Base-by-base conservation (phyloP, 2,888 invertebrate species). In the Cryptocheilus praepositus region DNA sequence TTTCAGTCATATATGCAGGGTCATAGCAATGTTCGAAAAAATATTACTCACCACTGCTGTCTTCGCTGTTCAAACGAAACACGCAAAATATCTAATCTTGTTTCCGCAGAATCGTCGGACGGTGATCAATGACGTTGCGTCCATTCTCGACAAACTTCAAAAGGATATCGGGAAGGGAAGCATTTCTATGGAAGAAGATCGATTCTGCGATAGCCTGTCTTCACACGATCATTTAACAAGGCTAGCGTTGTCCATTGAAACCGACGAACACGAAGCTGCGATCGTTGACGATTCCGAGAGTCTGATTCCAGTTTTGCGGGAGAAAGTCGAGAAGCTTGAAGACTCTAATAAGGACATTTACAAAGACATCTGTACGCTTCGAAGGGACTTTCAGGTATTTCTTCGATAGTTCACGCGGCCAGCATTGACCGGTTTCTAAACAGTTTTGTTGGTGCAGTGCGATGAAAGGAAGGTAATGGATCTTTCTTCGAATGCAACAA, bases 181-280 rank as follows among this genome's bases (percentile, higher is more conserved):
- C 45, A 57, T 67, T 3, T 67, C 79, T 16, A 64, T 82, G 15
- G 79, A 80, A 3, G 83, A 83, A 59, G 83, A 85, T 69, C 76
- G 77, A 56, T 84, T 83, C 54, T 76, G 64, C 62, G 69, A 77
- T 19, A 64, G 70, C 49, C 77, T 67, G 15, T 82, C 83, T 2
- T 73, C 79, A 43, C 85, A 85, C 64, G 84, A 83, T 71, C 79
- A 76, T 56, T 68, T 83, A 52, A 81, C 85, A 63, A 84, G 85
- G 76, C 77, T 86, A 66, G 83, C 83, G 16, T 73, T 85, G 63
- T 36, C 84, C 3, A 83, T 85, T 18, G 83, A 85, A 67, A 79
- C 81, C n/a, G 82, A 86, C 56, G 80, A 73, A 11, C 64, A 64
- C 8, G 68, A 69, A 21, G 61, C 71, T 3, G 49, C 62, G 0